Evolutionary conservation across 2,888 invertebrate species (phyloP), one percentile per base, ranked within the genome.

Genomic region (Drosophila antonietae): DNA sequence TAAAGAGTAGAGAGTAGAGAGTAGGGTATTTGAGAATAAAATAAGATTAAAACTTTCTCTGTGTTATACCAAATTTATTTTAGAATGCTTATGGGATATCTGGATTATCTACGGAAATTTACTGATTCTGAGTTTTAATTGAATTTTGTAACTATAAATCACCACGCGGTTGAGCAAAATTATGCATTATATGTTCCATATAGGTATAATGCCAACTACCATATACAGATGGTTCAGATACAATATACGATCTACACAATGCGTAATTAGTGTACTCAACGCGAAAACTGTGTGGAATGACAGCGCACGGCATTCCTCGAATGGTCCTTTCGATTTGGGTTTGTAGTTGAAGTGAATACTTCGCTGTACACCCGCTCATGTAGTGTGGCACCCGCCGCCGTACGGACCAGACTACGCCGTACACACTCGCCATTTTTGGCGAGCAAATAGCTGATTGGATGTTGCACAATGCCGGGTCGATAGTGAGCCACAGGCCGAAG

Each of bases 361-460:
- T 35, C 10, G 14, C n/a, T 31, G 2, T 12, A 15, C 20, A 43
- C 31, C 14, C 53, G 59, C 51, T 75, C 73, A 12, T 88, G 87
- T 1, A 83, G 41, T 0, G 87, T 88, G 1, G 81, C 75, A 0
- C 85, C 85, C 6, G 89, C 89, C 0, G 85, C 89, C 0, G 85
- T 86, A 5, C 89, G 81, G 2, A 83, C 71, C 10, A 85, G 46
- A 2, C 87, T 65, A 7, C 77, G 71, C 0, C 84, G 75, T 3
- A 53, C 56, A 6, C 55, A 37, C 8, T 66, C 63, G 0, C 66
- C 68, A 28, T 73, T 72, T 31, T 63, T 41, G 0, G 28, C 35
- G 8, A 74, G 46, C 7, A 72, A 33, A 20, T 68, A 73, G 33
- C 68, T 59, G 0, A 55, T 14, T 6, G 79, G 77, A 15, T 51